These are phyloP conservation scores for Alces alces DNA, from an alignment of 2,113 vertebrate genomes.

Conservation along the genomic window DNA sequence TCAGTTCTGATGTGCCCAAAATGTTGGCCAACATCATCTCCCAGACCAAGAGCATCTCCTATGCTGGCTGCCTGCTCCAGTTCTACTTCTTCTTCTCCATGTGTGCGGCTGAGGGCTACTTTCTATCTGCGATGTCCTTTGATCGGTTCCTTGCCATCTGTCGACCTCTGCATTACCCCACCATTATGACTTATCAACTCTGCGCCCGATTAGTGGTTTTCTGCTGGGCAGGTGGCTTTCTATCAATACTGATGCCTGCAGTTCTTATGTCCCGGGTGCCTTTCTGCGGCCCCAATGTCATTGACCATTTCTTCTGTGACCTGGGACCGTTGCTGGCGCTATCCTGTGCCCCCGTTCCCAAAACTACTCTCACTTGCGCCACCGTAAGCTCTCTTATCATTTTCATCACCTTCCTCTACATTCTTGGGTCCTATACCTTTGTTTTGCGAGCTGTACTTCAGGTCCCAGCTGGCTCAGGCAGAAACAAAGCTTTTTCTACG, in stretches of 20 bases:
- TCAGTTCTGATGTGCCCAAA: constrained; percentile 24
- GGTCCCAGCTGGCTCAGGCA: background rate
- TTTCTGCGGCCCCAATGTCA: constrained; percentile 23
- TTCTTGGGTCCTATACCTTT: background rate
- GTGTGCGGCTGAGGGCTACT: background rate
- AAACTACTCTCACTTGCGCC: background rate
- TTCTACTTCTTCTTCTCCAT: constrained; percentile 67
- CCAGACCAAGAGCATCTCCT: constrained; percentile 53
- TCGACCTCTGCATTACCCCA: constrained; percentile 36
- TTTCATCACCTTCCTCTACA: background rate
- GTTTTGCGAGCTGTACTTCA: background rate
- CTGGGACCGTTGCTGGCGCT: background rate
- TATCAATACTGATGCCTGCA: background rate
- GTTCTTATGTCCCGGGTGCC: background rate
- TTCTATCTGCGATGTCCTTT: background rate
- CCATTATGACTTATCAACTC: background rate
- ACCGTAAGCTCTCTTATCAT: constrained; percentile 10
- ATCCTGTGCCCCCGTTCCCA: background rate
- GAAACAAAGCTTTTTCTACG: background rate
- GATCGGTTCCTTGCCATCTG: constrained; percentile 64
- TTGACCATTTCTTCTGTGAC: constrained; percentile 47
- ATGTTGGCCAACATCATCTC: constrained; percentile 52
- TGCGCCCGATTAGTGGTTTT: background rate
- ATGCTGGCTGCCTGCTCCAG: constrained; percentile 69
- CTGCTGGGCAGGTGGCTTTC: constrained; percentile 21